Percentiles rank a stretch among this genome's conserved stretches.
phyloP scores from a whole-genome alignment of 2,113 vertebrate genomes.

The Mixornis gularis region DNA sequence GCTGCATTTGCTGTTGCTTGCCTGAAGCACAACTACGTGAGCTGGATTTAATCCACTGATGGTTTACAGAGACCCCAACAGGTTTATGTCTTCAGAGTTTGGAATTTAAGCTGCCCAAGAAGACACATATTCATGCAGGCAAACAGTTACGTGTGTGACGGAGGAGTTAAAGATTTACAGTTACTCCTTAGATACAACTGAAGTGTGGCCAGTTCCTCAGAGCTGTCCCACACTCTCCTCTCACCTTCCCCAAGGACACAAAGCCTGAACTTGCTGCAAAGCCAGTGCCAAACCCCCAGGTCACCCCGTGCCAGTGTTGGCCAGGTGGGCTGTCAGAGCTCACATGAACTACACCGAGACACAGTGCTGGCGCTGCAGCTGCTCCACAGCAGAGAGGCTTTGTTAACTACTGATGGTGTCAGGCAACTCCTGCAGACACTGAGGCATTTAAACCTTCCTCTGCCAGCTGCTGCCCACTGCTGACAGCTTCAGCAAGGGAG shows the following conservation, averaged over 20 bases:
- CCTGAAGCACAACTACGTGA: neutral
- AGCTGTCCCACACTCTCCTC: neutral
- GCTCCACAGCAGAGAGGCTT: neutral
- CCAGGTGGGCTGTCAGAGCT: neutral
- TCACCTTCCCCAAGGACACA: neutral
- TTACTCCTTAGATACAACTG: neutral
- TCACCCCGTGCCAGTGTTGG: neutral
- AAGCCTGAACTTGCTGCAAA: neutral
- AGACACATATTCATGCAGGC: neutral
- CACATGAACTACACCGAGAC: neutral
- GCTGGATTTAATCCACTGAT: neutral
- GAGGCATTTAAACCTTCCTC: neutral
- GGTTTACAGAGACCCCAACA: neutral
- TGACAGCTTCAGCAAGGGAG: neutral
- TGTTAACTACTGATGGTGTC: neutral
- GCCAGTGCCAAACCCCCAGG: neutral
- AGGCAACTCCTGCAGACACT: neutral
- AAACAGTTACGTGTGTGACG: neutral
- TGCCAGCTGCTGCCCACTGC: neutral
- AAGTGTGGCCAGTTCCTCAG: neutral
- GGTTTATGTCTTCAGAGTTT: neutral
- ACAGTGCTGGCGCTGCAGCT: rapidly evolving
- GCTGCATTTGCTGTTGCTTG: neutral
- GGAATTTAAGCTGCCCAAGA: neutral
- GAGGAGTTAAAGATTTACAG: neutral